phyloP scores from a whole-genome alignment of 1,140 invertebrate species.

The Procambarus virginalis region DNA sequence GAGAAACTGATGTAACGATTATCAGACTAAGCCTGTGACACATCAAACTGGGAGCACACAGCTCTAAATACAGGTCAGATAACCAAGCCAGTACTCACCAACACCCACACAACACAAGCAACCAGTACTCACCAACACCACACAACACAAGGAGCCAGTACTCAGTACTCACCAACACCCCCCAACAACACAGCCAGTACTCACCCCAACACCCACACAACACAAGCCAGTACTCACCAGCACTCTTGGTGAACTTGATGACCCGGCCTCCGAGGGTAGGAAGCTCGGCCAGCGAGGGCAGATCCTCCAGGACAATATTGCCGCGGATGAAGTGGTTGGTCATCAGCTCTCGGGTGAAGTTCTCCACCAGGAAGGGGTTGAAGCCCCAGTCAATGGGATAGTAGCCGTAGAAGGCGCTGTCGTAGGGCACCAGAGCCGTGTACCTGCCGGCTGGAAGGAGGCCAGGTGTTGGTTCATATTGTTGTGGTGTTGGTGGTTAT shows the following conservation, averaged over 20 bases:
- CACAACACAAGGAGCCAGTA: background rate
- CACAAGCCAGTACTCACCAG: slow-evolving; percentile 49
- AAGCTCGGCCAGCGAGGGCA: slow-evolving; percentile 76
- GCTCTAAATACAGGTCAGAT: too few species aligned
- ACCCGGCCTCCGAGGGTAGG: slow-evolving; percentile 57
- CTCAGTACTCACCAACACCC: too few species aligned
- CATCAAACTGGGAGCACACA: too few species aligned
- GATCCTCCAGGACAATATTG: slow-evolving; percentile 77
- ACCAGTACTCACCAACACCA: background rate
- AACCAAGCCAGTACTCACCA: too few species aligned
- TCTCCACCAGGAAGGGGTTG: slow-evolving; percentile 81
- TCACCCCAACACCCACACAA: too few species aligned
- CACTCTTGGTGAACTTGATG: slow-evolving; percentile 55
- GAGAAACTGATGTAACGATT: too few species aligned
- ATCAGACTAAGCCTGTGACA: too few species aligned
- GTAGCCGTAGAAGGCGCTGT: slow-evolving; percentile 81
- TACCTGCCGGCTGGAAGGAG: slow-evolving; percentile 77
- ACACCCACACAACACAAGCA: too few species aligned
- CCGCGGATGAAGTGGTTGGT: slow-evolving; percentile 80
- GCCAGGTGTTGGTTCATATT: background rate
- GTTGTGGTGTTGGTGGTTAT: too few species aligned
- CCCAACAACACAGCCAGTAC: too few species aligned
- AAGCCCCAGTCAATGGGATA: slow-evolving; percentile 83
- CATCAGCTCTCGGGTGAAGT: slow-evolving; percentile 80
- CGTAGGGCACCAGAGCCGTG: slow-evolving; percentile 80